phyloP scores from a whole-genome alignment of 2,888 invertebrate genomes.

The Hydrotaea cyrtoneurina region DNA sequence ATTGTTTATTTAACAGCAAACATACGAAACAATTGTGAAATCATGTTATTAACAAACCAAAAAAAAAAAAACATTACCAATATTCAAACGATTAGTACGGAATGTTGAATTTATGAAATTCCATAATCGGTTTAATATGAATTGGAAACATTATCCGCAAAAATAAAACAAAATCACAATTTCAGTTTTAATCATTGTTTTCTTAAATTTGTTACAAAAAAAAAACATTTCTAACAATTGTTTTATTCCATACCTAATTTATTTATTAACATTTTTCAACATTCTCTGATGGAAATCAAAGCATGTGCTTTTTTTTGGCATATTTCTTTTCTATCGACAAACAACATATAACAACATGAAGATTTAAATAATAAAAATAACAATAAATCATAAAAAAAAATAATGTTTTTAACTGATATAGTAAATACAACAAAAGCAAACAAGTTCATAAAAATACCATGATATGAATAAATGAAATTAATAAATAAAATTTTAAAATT shows the following conservation, averaged over 20 bases:
- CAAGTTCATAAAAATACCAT: conserved; percentile 49
- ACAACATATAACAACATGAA: conserved; percentile 19
- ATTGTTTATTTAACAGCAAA: conserved; percentile 61
- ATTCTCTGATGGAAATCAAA: background rate
- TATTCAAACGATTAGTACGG: conserved; percentile 29
- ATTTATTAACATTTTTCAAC: background rate
- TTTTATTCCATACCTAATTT: background rate
- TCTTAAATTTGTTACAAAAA: background rate
- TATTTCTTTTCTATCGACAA: conserved; percentile 53
- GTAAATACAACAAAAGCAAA: conserved; percentile 32
- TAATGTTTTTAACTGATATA: conserved; percentile 66
- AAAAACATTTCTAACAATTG: background rate
- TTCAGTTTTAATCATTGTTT: background rate
- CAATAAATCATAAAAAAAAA: conserved; percentile 58
- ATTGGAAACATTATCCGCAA: background rate
- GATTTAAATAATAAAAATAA: conserved; percentile 21
- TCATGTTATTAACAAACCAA: conserved; percentile 24
- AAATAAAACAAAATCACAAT: background rate
- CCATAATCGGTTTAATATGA: background rate
- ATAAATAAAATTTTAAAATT: conserved; percentile 81
- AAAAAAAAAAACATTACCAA: background rate
- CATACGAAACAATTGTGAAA: conserved; percentile 39
- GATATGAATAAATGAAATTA: conserved; percentile 72
- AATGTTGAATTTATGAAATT: conserved; percentile 17
- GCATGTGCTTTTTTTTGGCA: conserved; percentile 7